Conservation (phyloP, 2,888 invertebrate species). For the Spodoptera littoralis region DNA sequence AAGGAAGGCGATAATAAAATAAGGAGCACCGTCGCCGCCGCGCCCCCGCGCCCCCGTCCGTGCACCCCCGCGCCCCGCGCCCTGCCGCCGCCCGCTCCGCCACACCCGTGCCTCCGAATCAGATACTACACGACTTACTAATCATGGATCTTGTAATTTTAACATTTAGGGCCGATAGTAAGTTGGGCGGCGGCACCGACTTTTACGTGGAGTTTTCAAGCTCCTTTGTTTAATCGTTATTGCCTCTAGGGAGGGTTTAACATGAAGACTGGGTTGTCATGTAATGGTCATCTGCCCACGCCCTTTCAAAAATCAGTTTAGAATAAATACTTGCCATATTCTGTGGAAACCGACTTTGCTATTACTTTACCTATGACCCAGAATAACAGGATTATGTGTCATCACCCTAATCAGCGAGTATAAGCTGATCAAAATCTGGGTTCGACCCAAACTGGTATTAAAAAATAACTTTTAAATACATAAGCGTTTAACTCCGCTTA, state of each 20-base stretch:
- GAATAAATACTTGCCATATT: conserved; percentile 11
- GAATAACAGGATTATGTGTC: conserved; percentile 31
- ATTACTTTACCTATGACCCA: conserved; percentile 1
- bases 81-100: conserved; percentile 27
- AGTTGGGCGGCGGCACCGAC: conserved; percentile 19
- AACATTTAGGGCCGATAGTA: conserved; percentile 44
- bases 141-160: conserved; percentile 58
- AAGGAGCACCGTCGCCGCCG: conserved; percentile 62
- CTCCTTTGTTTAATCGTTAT: conserved; percentile 44
- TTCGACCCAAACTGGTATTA: conserved; percentile 15
- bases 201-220: conserved; percentile 9
- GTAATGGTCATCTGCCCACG: conserved; percentile 12
- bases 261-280: neutral
- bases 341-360: conserved; percentile 15
- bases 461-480: conserved; percentile 30
- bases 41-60: conserved; percentile 32
- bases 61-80: conserved; percentile 4
- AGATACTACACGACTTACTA: conserved; percentile 58
- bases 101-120: conserved; percentile 58
- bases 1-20: conserved; percentile 75
- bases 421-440: conserved; percentile 26
- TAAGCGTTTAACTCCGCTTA: conserved; percentile 35
- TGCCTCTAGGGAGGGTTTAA: conserved; percentile 18
- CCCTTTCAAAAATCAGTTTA: conserved; percentile 5
- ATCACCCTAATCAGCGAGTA: conserved; percentile 17